A percentile compares a stretch with the other conserved stretches of the same genome.
Conservation (phyloP, 2,797 vertebrate genomes). For the Salmo trutta region DNA sequence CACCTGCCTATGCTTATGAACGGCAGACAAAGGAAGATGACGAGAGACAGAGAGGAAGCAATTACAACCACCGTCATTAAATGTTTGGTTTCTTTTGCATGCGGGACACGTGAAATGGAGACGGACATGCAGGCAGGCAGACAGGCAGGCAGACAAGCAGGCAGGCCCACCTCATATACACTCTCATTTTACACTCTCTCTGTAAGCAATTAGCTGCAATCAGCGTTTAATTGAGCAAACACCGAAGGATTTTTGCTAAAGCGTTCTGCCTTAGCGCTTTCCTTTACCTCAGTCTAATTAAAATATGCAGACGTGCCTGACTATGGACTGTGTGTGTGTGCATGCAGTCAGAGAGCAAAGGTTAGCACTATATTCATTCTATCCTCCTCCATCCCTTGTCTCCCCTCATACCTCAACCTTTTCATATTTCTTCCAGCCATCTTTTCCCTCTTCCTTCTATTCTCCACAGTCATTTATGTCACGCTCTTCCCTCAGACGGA, state of each 20-base stretch:
- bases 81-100: constrained; percentile 70
- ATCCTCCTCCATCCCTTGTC: background rate
- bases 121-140: constrained; percentile 39
- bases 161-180: constrained; percentile 52
- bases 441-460: constrained; percentile 4
- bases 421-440: constrained; percentile 26
- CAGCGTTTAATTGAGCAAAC: constrained; percentile 77
- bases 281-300: constrained; percentile 68
- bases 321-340: constrained; percentile 32
- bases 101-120: constrained; percentile 37
- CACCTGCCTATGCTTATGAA: constrained; percentile 62
- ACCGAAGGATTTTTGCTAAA: constrained; percentile 62
- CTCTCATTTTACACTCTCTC: constrained; percentile 62
- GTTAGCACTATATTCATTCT: background rate
- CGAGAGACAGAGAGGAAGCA: constrained; percentile 54
- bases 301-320: constrained; percentile 60
- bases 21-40: constrained; percentile 42
- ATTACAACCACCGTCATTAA: constrained; percentile 72
- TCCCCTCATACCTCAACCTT: background rate
- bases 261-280: constrained; percentile 57
- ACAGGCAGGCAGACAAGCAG: constrained; percentile 36
- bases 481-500: background rate
- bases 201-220: constrained; percentile 77
- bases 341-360: background rate
- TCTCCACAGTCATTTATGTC: background rate